These are phyloP conservation scores for Hypolimnas misippus DNA, from an alignment of 2,888 invertebrate species.

Conservation along the genomic window DNA sequence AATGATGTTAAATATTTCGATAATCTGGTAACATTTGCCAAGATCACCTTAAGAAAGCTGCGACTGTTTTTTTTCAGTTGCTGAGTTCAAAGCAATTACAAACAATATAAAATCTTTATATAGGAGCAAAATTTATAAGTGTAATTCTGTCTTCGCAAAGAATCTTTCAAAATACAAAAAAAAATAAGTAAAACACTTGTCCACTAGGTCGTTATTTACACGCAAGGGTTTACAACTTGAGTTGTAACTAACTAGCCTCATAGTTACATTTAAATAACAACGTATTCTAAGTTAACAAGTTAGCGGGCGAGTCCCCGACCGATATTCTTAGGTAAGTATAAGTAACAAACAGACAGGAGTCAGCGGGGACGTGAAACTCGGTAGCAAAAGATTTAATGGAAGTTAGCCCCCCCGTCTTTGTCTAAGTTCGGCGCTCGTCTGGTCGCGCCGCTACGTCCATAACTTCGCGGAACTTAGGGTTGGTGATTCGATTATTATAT, in stretches of 20 bases:
- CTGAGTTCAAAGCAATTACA: too few species aligned
- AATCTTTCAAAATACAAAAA: too few species aligned
- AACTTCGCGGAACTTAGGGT: slow-evolving; percentile 63
- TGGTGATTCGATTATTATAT: slow-evolving; percentile 40
- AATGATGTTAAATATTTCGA: too few species aligned
- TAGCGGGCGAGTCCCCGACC: slow-evolving; percentile 16
- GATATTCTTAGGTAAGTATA: slow-evolving; percentile 26
- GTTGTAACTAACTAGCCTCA: not conserved
- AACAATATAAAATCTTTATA: too few species aligned
- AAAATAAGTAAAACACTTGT: not conserved
- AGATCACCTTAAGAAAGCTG: too few species aligned
- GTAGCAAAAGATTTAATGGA: slow-evolving; percentile 83
- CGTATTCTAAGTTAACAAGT: slow-evolving; percentile 12
- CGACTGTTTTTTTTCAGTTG: too few species aligned
- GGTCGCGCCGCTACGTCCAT: slow-evolving; percentile 64
- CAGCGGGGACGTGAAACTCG: slow-evolving; percentile 68
- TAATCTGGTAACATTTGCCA: too few species aligned
- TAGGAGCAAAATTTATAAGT: too few species aligned
- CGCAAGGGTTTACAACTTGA: not conserved
- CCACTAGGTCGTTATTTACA: not conserved
- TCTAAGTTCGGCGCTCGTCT: slow-evolving; percentile 77
- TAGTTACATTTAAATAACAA: not conserved
- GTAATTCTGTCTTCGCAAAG: too few species aligned
- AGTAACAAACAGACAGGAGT: slow-evolving; percentile 57
- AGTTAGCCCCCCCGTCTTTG: slow-evolving; percentile 74